A percentile compares a stretch with the other conserved stretches of the same genome.
phyloP scores from a whole-genome alignment of 2,888 invertebrate species.

The Heliconius erato region DNA sequence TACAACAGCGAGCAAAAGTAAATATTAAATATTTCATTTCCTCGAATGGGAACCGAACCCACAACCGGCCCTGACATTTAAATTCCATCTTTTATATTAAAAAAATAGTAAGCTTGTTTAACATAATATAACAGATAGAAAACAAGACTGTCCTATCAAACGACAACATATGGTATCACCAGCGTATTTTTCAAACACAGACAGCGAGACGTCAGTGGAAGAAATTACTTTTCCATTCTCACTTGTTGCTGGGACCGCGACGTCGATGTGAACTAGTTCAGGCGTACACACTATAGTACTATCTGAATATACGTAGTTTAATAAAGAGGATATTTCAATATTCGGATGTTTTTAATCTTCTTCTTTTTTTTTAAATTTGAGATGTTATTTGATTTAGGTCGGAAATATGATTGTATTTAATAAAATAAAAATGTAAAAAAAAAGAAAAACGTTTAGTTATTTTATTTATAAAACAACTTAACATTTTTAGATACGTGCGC shows the following conservation, averaged over 20 bases:
- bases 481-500: too few species aligned
- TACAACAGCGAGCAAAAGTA: too few species aligned
- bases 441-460: too few species aligned
- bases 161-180: slow-evolving; percentile 5
- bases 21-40: too few species aligned
- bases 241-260: slow-evolving; percentile 50
- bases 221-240: slow-evolving; percentile 51
- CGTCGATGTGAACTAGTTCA: slow-evolving; percentile 9
- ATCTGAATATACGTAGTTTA: neutral
- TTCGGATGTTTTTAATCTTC: neutral
- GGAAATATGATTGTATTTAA: too few species aligned
- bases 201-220: slow-evolving; percentile 42
- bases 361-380: neutral
- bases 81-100: too few species aligned
- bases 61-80: too few species aligned
- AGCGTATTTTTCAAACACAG: slow-evolving; percentile 39
- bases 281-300: slow-evolving; percentile 7
- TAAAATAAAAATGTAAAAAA: too few species aligned
- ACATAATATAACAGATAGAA: neutral
- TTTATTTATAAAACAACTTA: too few species aligned
- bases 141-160: neutral
- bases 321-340: neutral
- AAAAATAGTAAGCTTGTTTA: neutral
- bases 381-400: too few species aligned
- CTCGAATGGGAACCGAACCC: too few species aligned